phyloP scores from a whole-genome alignment of 2,797 vertebrate genomes.

The Lacerta bilineata region DNA sequence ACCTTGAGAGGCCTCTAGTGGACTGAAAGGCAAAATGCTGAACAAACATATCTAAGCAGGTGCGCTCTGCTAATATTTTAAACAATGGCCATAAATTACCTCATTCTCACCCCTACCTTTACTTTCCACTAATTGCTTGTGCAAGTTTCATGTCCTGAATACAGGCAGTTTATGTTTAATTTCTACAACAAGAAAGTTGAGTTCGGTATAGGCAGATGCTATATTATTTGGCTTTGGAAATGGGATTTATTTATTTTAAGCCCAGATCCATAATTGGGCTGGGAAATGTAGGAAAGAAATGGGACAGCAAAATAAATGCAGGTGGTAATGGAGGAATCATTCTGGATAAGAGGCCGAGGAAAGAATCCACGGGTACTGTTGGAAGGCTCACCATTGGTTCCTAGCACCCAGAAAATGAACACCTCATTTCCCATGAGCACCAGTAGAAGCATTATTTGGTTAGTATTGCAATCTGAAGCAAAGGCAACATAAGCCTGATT shows the following conservation, averaged over 20 bases:
- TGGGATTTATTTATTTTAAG: background rate
- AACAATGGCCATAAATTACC: background rate
- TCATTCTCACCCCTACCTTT: background rate
- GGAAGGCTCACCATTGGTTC: background rate
- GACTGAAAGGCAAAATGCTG: background rate
- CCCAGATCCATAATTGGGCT: background rate
- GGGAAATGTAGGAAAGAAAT: background rate
- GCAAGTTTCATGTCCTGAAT: too few relatives aligned
- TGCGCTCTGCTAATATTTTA: background rate
- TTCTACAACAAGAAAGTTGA: background rate
- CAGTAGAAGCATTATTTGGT: background rate
- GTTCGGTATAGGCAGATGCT: background rate
- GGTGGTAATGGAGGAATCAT: background rate
- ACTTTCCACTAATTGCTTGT: background rate
- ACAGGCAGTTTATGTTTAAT: background rate
- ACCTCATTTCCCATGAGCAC: background rate
- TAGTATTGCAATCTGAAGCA: background rate
- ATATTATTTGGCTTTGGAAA: background rate
- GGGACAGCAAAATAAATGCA: background rate
- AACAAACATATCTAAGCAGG: background rate
- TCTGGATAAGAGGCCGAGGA: too few relatives aligned
- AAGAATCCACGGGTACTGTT: background rate
- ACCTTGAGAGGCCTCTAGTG: background rate
- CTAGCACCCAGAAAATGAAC: background rate
- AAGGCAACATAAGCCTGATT: background rate